Base-by-base conservation (phyloP, 2,113 vertebrate genomes). In the Egretta garzetta region DNA sequence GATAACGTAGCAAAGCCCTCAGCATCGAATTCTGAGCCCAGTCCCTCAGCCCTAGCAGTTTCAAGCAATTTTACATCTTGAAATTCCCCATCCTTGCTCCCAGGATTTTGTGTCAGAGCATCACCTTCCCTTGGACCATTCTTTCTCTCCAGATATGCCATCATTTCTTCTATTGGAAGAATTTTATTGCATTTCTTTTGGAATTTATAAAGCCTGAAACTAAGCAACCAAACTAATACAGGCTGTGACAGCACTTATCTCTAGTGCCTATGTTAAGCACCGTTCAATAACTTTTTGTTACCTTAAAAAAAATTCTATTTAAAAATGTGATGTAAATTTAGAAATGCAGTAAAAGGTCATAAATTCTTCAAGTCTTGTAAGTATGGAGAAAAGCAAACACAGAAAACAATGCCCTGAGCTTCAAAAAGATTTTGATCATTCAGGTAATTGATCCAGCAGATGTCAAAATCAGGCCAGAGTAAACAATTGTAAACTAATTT, bases 401-500 rank as follows among this genome's bases (percentile, higher is more conserved):
- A 53, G 39, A 71, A 90, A 95, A 93, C 62, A 97, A 97, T 95
- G 79, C 60, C 74, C n/a, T 56, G 55, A 80, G 33, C 66, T 96
- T 97, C 97, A 95, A 93, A 97, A 76, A 72, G 74, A 75, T 64
- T 90, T 88, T 76, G 52, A 85, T 86, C 45, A 43, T 94, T 96
- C 55, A 75, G 15, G 49, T 91, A 75, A 87, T 41, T 39, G 41
- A 86, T 68, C 56, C 80, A 66, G 39, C 90, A 88, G 79, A 80
- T 93, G 92, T 93, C 37, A 84, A 96, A 92, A 89, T 95, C 81
- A 90, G 45, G 80, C 80, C 84, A 88, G 62, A 43, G 83, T 86
- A 89, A 96, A 96, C 82, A 97, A 75, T 37, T 88, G 76, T 80
- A 94, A 71, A 94, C 52, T 93, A 82, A 97, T 97, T 94, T 62